A percentile compares a stretch with the other conserved stretches of the same genome.
phyloP scores from a whole-genome alignment of 2,113 vertebrate species.

The Sturnira hondurensis region DNA sequence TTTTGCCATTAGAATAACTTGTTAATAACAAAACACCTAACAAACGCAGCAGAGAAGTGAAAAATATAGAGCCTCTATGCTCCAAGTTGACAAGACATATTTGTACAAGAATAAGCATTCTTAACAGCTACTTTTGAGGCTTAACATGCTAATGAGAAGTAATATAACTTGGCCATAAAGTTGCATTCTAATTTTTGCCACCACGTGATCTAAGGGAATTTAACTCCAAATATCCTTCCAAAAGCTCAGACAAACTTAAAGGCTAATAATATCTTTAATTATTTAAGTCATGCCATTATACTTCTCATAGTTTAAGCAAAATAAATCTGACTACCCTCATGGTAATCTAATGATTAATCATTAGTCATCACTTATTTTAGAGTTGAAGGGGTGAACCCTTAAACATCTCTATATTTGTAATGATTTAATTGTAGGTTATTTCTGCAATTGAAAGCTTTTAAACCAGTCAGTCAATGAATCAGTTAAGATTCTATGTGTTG shows the following conservation, averaged over 20 bases:
- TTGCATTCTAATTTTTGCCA: not conserved
- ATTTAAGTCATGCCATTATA: not conserved
- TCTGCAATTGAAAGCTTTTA: not conserved
- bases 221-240: not conserved
- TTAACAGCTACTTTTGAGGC: not conserved
- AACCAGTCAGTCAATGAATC: not conserved
- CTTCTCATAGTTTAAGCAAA: not conserved
- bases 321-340: not conserved
- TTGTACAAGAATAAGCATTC: not conserved
- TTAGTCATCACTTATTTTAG: not conserved
- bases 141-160: not conserved
- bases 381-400: not conserved
- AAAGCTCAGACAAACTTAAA: not conserved
- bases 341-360: not conserved
- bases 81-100: not conserved
- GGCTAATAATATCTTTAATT: not conserved
- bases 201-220: not conserved
- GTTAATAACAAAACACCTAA: not conserved
- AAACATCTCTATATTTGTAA: not conserved
- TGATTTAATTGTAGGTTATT: not conserved
- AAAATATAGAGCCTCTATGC: not conserved
- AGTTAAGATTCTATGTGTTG: not conserved
- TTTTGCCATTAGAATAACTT: constrained; percentile 31
- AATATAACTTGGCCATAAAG: not conserved
- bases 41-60: not conserved